A percentile compares a stretch with the other conserved stretches of the same genome.
Conservation (phyloP, 2,113 vertebrate genomes). For the Aramus guarauna region DNA sequence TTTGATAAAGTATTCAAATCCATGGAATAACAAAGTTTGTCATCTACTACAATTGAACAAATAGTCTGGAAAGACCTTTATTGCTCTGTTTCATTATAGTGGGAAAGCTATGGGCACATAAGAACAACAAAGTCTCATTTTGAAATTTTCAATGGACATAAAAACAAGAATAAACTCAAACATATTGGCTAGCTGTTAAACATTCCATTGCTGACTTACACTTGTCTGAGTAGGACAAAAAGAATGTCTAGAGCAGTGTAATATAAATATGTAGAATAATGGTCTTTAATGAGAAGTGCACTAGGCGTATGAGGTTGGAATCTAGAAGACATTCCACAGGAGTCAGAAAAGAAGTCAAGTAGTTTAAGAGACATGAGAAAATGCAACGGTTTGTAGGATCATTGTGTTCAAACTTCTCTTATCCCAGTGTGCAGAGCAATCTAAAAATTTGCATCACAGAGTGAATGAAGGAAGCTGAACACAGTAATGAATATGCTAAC, state of each 20-base stretch:
- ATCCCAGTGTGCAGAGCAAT: background rate
- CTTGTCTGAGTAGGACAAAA: background rate
- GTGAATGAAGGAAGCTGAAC: background rate
- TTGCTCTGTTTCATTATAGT: background rate
- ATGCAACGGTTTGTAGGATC: background rate
- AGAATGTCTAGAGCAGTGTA: background rate
- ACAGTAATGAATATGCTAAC: conserved; percentile 16
- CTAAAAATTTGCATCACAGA: background rate
- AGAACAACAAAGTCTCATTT: background rate
- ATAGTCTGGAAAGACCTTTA: background rate
- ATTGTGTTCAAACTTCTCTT: background rate
- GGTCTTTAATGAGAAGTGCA: background rate
- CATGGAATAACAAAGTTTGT: background rate
- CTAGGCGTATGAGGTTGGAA: background rate
- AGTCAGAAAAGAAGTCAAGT: background rate
- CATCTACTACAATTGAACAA: background rate
- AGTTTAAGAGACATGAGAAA: background rate
- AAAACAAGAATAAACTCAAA: background rate
- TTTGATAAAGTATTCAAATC: background rate
- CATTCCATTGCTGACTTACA: background rate
- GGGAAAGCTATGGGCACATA: background rate
- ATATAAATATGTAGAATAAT: background rate
- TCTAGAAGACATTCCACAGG: background rate
- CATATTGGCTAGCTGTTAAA: background rate
- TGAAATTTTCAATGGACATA: background rate